These are phyloP conservation scores for Cygnus buccinator DNA, from an alignment of 2,113 vertebrate genomes.

Conservation along the genomic window DNA sequence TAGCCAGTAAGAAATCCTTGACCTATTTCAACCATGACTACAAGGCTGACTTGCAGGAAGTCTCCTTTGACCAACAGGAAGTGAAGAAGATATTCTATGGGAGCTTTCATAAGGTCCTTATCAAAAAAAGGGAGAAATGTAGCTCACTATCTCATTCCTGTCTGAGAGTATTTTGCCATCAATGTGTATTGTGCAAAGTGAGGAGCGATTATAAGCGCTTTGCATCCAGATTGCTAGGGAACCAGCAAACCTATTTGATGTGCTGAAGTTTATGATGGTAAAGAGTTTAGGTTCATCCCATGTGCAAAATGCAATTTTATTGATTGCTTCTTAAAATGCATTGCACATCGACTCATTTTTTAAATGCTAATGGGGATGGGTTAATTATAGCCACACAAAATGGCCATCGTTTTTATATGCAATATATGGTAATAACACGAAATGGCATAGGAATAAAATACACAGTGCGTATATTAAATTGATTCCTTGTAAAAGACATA, in stretches of 20 bases:
- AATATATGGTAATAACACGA: neutral
- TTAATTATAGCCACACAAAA: neutral
- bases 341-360: neutral
- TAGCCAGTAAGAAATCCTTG: conserved; percentile 86
- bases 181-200: neutral
- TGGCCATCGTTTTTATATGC: neutral
- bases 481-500: neutral
- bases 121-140: neutral
- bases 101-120: conserved; percentile 93
- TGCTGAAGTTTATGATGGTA: neutral
- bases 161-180: neutral
- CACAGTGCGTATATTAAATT: neutral
- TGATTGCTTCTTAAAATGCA: neutral
- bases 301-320: neutral
- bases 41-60: conserved; percentile 86
- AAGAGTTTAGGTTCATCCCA: neutral
- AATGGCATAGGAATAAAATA: neutral
- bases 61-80: conserved; percentile 89
- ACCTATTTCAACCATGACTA: conserved; percentile 91
- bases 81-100: conserved; percentile 92
- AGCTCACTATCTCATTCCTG: neutral
- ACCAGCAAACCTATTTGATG: neutral
- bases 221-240: neutral
- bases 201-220: neutral
- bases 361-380: neutral